A percentile compares a stretch with the other conserved stretches of the same genome.
Conservation (phyloP, 2,888 invertebrate genomes). For the Drosophila borborema region DNA sequence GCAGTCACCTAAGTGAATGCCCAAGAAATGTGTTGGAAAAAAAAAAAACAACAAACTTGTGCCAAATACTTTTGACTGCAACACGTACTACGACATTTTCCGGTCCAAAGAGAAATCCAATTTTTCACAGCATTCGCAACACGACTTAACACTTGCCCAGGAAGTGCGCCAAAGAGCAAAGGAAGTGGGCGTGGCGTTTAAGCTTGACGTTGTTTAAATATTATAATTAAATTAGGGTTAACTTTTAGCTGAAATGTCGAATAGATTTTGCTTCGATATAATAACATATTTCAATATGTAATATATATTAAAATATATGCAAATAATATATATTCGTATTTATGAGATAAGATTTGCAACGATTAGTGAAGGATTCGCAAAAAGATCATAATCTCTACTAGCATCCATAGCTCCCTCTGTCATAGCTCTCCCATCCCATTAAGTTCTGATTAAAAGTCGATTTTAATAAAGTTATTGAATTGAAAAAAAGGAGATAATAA, state of each 20-base stretch:
- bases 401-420: too few species aligned
- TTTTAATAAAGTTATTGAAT: too few species aligned
- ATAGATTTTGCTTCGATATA: neutral
- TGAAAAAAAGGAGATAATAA: too few species aligned
- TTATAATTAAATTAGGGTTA: slow-evolving; percentile 19
- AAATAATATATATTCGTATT: too few species aligned
- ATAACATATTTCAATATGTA: neutral
- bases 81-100: slow-evolving; percentile 34
- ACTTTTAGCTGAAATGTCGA: neutral
- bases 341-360: too few species aligned
- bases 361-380: too few species aligned
- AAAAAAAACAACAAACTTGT: slow-evolving; percentile 9
- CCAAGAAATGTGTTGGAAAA: slow-evolving; percentile 8
- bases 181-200: slow-evolving; percentile 6
- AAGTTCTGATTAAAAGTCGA: too few species aligned
- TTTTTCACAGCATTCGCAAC: slow-evolving; percentile 21
- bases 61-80: slow-evolving; percentile 24
- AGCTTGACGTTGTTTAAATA: slow-evolving; percentile 3
- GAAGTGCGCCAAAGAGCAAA: slow-evolving; percentile 10
- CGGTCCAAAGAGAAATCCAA: slow-evolving; percentile 34
- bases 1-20: slow-evolving; percentile 8
- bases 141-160: neutral
- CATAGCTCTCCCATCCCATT: too few species aligned
- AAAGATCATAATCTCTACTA: too few species aligned
- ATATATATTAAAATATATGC: too few species aligned